Evolutionary conservation across 2,888 invertebrate genomes (phyloP).

Genomic region (Bugula neritina): DNA sequence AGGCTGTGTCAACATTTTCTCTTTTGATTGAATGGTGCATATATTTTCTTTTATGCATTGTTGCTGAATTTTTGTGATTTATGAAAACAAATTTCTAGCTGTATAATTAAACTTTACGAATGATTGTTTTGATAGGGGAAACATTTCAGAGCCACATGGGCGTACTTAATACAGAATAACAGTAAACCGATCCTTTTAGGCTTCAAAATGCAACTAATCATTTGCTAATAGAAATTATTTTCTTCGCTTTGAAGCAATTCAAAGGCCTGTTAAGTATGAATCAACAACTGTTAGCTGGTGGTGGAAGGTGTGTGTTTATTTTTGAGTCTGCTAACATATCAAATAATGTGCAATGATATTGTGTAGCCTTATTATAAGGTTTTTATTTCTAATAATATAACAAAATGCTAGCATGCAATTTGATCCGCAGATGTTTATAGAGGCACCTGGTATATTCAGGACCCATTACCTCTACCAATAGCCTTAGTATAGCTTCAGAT

Average conservation of each 20-base stretch:
- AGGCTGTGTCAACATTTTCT: constrained; percentile 9
- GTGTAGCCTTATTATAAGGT: not conserved
- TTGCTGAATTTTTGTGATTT: constrained; percentile 14
- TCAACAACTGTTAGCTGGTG: not conserved
- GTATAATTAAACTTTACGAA: too few relatives aligned
- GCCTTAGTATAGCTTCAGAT: too few relatives aligned
- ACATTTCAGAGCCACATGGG: too few relatives aligned
- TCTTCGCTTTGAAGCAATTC: too few relatives aligned
- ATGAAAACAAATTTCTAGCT: constrained; percentile 17
- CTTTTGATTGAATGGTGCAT: not conserved
- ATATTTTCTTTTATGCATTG: not conserved
- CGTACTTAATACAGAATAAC: too few relatives aligned
- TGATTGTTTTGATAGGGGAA: too few relatives aligned
- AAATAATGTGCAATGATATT: constrained; percentile 9
- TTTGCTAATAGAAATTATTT: not conserved
- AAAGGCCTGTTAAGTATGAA: constrained; percentile 21
- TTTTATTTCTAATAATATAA: too few relatives aligned
- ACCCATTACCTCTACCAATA: too few relatives aligned
- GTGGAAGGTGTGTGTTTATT: not conserved
- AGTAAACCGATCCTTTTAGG: not conserved
- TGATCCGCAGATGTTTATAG: too few relatives aligned
- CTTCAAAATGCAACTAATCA: not conserved
- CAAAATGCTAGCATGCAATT: too few relatives aligned
- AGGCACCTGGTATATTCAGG: too few relatives aligned
- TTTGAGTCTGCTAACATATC: constrained; percentile 8